Evolutionary conservation across 2,113 vertebrate genomes (phyloP).

Genomic region (Chroicocephalus ridibundus): DNA sequence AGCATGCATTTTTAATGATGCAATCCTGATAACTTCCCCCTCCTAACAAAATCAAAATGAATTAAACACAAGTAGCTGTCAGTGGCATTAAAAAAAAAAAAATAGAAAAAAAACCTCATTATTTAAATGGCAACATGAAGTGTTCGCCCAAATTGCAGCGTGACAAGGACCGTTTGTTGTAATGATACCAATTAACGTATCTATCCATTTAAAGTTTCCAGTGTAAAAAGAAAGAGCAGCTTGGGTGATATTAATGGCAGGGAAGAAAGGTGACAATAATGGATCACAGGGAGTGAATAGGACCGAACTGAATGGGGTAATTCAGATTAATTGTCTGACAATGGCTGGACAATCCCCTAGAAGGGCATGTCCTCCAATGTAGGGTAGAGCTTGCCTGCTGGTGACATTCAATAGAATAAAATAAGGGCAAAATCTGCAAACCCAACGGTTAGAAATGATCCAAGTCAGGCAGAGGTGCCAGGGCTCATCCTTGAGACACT

Average conservation of each 20-base stretch:
- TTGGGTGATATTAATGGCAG: conserved; percentile 16
- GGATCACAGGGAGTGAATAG: not conserved
- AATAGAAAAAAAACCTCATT: not conserved
- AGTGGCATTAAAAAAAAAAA: not conserved
- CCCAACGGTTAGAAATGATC: not conserved
- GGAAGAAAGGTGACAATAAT: not conserved
- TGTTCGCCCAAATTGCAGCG: conserved; percentile 44
- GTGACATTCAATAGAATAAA: not conserved
- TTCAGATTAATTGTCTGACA: not conserved
- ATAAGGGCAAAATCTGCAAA: not conserved
- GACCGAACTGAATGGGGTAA: not conserved
- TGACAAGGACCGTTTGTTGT: conserved; percentile 68
- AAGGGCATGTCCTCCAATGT: not conserved
- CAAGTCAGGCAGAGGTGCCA: not conserved
- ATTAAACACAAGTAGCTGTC: conserved; percentile 60
- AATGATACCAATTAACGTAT: conserved; percentile 76
- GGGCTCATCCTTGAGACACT: not conserved
- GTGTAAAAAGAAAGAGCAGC: conserved; percentile 54
- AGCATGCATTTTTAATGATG: conserved; percentile 54
- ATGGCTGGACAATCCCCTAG: not conserved
- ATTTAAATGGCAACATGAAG: conserved; percentile 56
- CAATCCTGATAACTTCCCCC: conserved; percentile 33
- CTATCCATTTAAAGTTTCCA: conserved; percentile 70
- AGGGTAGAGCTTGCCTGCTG: not conserved
- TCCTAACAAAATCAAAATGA: conserved; percentile 64